Evolutionary conservation across 2,888 invertebrate species (phyloP).

Genomic region (Subacronicta megacephala): DNA sequence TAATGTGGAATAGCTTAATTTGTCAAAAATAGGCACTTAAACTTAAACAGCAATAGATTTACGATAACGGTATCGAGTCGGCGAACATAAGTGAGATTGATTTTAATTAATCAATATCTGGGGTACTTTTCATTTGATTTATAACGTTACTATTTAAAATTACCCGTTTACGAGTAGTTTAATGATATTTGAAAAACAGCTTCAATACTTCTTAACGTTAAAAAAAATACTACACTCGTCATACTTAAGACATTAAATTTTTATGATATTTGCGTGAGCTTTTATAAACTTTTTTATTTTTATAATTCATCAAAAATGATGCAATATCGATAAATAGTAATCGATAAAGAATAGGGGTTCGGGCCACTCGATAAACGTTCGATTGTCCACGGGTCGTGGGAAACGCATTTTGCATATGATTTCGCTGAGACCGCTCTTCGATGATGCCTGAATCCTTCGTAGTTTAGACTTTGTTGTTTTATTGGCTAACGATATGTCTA

Average conservation of each 20-base stretch:
- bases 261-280: no score
- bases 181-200: constrained; percentile 43
- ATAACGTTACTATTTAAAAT: no score
- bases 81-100: constrained; percentile 42
- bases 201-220: constrained; percentile 8
- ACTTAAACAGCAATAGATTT: constrained; percentile 50
- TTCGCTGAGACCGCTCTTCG: constrained; percentile 60
- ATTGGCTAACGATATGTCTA: constrained; percentile 42
- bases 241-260: no score
- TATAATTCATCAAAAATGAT: constrained; percentile 25
- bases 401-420: constrained; percentile 81
- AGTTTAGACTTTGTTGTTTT: constrained; percentile 52
- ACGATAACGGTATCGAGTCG: constrained; percentile 48
- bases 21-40: constrained; percentile 54
- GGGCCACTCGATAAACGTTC: constrained; percentile 72
- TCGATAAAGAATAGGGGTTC: constrained; percentile 63
- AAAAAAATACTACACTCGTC: constrained; percentile 5
- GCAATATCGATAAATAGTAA: constrained; percentile 53
- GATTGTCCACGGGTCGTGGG: constrained; percentile 77
- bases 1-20: constrained; percentile 56
- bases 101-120: constrained; percentile 54
- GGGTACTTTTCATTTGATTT: constrained; percentile 49
- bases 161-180: constrained; percentile 22
- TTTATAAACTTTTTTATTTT: constrained; percentile 21
- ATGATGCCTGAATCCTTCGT: constrained; percentile 47